phyloP scores from a whole-genome alignment of 2,888 invertebrate species.

The Drosophila seclusa region DNA sequence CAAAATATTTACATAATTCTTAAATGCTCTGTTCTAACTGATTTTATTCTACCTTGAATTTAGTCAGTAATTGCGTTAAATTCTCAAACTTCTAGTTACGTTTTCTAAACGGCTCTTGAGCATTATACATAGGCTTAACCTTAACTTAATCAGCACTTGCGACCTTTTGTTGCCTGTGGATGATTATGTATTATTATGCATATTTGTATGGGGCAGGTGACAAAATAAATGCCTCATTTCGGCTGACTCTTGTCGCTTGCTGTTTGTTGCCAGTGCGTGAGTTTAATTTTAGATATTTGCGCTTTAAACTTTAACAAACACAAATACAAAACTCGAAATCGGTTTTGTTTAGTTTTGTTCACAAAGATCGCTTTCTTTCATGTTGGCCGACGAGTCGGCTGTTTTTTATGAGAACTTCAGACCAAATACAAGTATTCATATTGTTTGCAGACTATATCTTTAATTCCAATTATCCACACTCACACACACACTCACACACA shows the following conservation, averaged over 20 bases:
- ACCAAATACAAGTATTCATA: slow-evolving; percentile 11
- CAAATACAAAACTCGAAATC: slow-evolving; percentile 43
- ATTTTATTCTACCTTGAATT: slow-evolving; percentile 7
- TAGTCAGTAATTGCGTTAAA: not conserved
- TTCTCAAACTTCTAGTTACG: not conserved
- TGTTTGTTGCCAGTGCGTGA: slow-evolving; percentile 53
- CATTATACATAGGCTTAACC: slow-evolving; percentile 10
- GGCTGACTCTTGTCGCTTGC: slow-evolving; percentile 31
- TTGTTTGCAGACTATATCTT: slow-evolving; percentile 60
- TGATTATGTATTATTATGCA: slow-evolving; percentile 65
- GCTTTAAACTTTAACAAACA: slow-evolving; percentile 70
- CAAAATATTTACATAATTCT: not conserved
- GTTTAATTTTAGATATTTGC: slow-evolving; percentile 72
- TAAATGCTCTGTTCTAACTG: not conserved
- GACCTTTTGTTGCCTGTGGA: slow-evolving; percentile 38
- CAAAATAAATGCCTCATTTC: slow-evolving; percentile 76
- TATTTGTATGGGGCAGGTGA: slow-evolving; percentile 70
- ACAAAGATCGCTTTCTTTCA: slow-evolving; percentile 73
- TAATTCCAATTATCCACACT: slow-evolving; percentile 72
- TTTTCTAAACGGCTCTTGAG: slow-evolving; percentile 21
- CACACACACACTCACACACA: not conserved
- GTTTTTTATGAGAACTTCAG: slow-evolving; percentile 35
- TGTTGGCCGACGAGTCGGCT: slow-evolving; percentile 52
- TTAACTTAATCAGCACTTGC: slow-evolving; percentile 47
- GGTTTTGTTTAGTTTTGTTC: slow-evolving; percentile 56